These are phyloP conservation scores for Dinoponera quadriceps DNA, from an alignment of 1,140 invertebrate genomes.

Conservation along the genomic window DNA sequence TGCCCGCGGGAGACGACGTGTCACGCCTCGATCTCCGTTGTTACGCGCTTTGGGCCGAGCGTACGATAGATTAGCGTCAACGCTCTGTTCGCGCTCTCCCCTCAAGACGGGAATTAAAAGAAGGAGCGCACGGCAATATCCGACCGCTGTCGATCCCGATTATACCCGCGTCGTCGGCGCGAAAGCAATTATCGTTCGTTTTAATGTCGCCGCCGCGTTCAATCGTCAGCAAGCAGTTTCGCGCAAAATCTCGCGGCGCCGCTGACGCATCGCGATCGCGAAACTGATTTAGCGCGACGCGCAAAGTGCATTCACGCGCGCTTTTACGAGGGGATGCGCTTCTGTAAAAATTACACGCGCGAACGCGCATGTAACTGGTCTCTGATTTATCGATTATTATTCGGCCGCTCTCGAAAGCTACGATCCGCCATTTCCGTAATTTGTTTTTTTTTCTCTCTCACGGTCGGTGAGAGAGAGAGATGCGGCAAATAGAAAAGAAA, in stretches of 20 bases:
- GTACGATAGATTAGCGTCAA: background rate
- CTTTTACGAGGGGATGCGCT: slow-evolving; percentile 12
- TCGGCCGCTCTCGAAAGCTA: background rate
- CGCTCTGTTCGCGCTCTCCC: background rate
- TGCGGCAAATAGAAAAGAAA: no score
- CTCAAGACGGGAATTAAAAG: slow-evolving; percentile 11
- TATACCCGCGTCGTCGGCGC: slow-evolving; percentile 26
- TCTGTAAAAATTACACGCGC: slow-evolving; percentile 8
- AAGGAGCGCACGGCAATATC: background rate
- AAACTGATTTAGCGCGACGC: slow-evolving; percentile 69
- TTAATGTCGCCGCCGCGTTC: slow-evolving; percentile 51
- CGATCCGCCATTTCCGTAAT: background rate
- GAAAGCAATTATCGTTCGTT: slow-evolving; percentile 60
- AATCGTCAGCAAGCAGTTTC: slow-evolving; percentile 53
- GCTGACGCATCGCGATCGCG: slow-evolving; percentile 44
- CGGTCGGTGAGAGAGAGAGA: no score
- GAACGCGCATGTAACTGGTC: background rate
- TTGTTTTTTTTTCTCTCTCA: background rate
- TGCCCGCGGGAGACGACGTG: background rate
- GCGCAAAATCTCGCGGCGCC: slow-evolving; percentile 59
- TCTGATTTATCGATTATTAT: slow-evolving; percentile 2
- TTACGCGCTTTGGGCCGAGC: background rate
- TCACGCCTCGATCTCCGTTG: background rate
- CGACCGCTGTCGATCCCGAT: slow-evolving; percentile 37
- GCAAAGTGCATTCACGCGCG: slow-evolving; percentile 64